A percentile compares a stretch with the other conserved stretches of the same genome.
Conservation (phyloP, 2,113 vertebrate species). For the Trochalopteron elliotii region DNA sequence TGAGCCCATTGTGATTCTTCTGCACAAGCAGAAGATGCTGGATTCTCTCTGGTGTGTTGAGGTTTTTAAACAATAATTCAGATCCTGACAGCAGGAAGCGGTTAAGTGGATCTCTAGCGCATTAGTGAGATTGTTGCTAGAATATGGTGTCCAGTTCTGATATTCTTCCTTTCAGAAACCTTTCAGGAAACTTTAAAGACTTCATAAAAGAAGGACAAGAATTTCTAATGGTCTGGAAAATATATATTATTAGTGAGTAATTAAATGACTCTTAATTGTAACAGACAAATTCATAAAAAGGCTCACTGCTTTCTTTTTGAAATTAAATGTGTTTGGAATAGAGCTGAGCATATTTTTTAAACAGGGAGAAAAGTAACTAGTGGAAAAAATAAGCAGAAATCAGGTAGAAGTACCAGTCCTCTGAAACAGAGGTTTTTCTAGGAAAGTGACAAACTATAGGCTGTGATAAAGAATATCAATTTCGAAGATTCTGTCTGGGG, state of each 20-base stretch:
- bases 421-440: neutral
- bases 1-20: neutral
- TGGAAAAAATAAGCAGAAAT: neutral
- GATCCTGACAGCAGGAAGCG: neutral
- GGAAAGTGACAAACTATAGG: neutral
- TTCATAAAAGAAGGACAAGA: constrained; percentile 5
- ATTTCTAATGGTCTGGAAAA: neutral
- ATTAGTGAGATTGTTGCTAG: neutral
- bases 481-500: neutral
- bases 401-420: neutral
- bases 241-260: neutral
- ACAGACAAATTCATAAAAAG: neutral
- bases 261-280: neutral
- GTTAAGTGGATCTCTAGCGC: neutral
- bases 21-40: neutral
- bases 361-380: neutral
- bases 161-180: neutral
- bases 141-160: neutral
- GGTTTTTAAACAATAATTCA: neutral
- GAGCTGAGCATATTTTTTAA: neutral
- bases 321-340: neutral
- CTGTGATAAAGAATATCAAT: neutral
- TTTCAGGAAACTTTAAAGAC: neutral
- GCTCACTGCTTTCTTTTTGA: neutral
- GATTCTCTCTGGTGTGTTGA: neutral